Evolutionary conservation across 2,888 invertebrate species (phyloP).

Genomic region (Aricia artaxerxes): DNA sequence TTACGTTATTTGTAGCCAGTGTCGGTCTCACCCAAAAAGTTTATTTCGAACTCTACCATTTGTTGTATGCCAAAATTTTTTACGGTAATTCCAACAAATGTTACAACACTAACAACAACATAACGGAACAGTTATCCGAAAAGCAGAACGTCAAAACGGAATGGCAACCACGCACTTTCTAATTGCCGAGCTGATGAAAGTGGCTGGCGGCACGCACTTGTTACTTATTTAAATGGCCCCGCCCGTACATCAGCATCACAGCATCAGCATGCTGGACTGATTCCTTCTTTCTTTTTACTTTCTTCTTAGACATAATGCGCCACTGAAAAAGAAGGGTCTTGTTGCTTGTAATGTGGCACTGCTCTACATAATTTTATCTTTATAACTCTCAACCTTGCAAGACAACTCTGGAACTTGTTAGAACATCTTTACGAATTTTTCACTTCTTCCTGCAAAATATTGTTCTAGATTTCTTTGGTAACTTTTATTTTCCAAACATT

Average conservation of each 20-base stretch:
- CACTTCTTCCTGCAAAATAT: not conserved
- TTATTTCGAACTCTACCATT: too few relatives aligned
- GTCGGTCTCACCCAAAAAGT: too few relatives aligned
- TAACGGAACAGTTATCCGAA: slow-evolving; percentile 30
- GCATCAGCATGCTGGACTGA: not conserved
- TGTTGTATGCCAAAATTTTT: too few relatives aligned
- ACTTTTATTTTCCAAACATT: not conserved
- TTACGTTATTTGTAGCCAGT: not conserved
- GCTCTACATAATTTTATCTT: not conserved
- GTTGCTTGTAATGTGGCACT: not conserved
- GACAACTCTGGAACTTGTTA: not conserved
- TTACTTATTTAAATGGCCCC: slow-evolving; percentile 28
- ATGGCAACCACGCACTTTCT: slow-evolving; percentile 40
- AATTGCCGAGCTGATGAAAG: slow-evolving; percentile 39
- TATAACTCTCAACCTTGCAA: not conserved
- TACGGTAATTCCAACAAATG: not conserved
- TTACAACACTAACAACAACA: not conserved
- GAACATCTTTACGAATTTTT: not conserved
- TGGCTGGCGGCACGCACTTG: slow-evolving; percentile 33
- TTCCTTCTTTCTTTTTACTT: not conserved
- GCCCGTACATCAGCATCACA: not conserved
- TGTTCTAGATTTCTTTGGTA: too few relatives aligned
- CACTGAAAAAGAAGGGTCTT: not conserved
- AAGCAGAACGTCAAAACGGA: slow-evolving; percentile 29
- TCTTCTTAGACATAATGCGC: not conserved